Conservation (phyloP, 2,797 vertebrate genomes). For the Etheostoma perlongum region DNA sequence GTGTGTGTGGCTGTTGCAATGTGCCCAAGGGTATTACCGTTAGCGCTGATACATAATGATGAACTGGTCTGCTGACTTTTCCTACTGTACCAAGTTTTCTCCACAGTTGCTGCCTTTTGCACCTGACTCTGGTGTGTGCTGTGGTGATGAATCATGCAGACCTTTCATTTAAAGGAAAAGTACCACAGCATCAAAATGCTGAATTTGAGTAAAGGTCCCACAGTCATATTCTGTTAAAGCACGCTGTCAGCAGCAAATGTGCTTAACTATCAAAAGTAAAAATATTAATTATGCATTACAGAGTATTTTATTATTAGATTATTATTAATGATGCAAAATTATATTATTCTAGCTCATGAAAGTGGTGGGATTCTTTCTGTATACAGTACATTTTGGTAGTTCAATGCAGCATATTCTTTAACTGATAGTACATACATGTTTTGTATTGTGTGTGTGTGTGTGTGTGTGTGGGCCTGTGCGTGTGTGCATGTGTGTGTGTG, state of each 20-base stretch:
- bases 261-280: neutral
- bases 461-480: too few relatives aligned
- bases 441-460: too few relatives aligned
- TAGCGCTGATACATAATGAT: constrained; percentile 68
- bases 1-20: constrained; percentile 41
- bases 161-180: neutral
- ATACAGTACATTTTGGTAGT: neutral
- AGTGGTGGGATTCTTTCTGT: neutral
- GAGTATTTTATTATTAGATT: neutral
- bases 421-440: too few relatives aligned
- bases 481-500: too few relatives aligned
- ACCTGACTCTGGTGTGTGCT: neutral
- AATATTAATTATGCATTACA: neutral
- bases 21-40: constrained; percentile 56
- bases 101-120: constrained; percentile 29
- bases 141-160: neutral
- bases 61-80: constrained; percentile 30
- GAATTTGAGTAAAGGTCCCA: neutral
- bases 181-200: neutral
- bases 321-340: neutral
- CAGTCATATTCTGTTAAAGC: neutral
- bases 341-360: neutral
- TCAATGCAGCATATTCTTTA: neutral
- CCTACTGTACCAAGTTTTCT: constrained; percentile 30
- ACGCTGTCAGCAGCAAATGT: neutral